A percentile compares a stretch with the other conserved stretches of the same genome.
Evolutionary conservation across 2,888 invertebrate species (phyloP).

Genomic region (Eristalis intricaria): DNA sequence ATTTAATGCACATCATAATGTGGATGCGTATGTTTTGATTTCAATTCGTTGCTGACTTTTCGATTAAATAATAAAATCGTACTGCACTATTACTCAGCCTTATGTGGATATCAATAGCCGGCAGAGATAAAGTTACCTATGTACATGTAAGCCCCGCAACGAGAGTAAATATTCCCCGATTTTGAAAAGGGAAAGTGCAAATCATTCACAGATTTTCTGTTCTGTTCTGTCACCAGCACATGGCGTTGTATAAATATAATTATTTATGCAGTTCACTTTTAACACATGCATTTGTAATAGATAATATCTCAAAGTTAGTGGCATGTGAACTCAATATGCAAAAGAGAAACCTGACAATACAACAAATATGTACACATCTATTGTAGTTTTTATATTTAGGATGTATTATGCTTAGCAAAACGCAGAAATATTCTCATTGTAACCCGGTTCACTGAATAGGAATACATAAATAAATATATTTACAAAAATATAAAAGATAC

Average conservation of each 20-base stretch:
- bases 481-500: neutral
- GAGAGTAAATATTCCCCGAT: neutral
- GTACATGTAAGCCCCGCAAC: too few species aligned
- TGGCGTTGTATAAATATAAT: neutral
- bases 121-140: too few species aligned
- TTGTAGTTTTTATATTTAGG: slow-evolving; percentile 25
- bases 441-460: slow-evolving; percentile 12
- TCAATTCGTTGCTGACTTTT: neutral
- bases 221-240: neutral
- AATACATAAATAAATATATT: slow-evolving; percentile 11
- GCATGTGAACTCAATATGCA: slow-evolving; percentile 41
- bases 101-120: too few species aligned
- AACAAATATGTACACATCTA: neutral
- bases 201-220: neutral
- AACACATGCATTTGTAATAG: neutral
- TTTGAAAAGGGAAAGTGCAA: neutral
- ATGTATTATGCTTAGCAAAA: slow-evolving; percentile 1
- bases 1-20: neutral
- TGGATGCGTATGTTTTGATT: neutral
- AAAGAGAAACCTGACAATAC: slow-evolving; percentile 12
- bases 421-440: neutral
- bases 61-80: neutral
- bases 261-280: neutral
- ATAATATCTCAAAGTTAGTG: neutral
- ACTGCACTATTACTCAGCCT: too few species aligned